A percentile compares a stretch with the other conserved stretches of the same genome.
Conservation (phyloP, 2,797 vertebrate genomes). For the Oreochromis grahami region DNA sequence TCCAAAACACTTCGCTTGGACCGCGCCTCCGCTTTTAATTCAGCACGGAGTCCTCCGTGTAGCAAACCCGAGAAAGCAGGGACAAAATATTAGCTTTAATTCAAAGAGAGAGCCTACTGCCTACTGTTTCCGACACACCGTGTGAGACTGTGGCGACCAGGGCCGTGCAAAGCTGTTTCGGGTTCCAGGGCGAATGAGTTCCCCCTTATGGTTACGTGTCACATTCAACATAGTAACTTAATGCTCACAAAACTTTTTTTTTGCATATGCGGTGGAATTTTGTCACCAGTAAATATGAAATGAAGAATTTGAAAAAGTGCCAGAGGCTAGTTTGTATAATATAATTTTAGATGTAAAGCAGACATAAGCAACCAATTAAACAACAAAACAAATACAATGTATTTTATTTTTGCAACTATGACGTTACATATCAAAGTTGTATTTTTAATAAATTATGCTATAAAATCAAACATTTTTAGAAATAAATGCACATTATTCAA, state of each 20-base stretch:
- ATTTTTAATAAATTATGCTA: neutral
- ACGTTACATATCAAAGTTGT: neutral
- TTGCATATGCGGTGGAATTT: rapidly evolving
- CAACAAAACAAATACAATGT: neutral
- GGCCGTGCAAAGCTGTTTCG: neutral
- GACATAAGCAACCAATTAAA: neutral
- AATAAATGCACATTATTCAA: neutral
- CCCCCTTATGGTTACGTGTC: neutral
- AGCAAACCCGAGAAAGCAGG: neutral
- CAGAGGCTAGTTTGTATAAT: neutral
- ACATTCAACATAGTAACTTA: neutral
- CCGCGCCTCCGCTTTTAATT: neutral
- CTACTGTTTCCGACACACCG: neutral
- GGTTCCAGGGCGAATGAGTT: neutral
- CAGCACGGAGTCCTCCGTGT: neutral
- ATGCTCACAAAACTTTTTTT: neutral
- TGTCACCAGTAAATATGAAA: neutral
- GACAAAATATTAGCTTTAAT: neutral
- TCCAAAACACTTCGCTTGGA: neutral
- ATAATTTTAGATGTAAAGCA: neutral
- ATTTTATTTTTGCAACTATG: neutral
- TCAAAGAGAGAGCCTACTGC: neutral
- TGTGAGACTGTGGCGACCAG: neutral
- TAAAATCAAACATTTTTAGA: neutral
- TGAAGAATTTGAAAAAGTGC: neutral